Conservation (phyloP, 2,113 vertebrate genomes). For the Thamnophis sirtalis region DNA sequence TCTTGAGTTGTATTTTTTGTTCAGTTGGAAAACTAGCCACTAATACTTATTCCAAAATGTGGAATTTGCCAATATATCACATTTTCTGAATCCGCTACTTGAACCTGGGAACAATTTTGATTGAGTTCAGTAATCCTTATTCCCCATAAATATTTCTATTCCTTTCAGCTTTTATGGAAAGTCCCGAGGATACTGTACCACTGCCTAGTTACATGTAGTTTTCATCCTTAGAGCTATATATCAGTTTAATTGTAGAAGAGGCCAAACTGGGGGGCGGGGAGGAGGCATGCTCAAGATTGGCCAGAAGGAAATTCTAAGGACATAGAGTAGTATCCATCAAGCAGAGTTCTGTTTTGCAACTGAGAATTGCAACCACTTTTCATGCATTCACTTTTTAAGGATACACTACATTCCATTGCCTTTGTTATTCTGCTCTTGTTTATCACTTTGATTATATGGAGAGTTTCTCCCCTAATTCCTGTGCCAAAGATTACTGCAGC, state of each 20-base stretch:
- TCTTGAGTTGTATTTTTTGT: not conserved
- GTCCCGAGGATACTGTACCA: not conserved
- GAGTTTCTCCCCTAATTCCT: not conserved
- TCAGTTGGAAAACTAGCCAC: not conserved
- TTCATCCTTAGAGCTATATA: not conserved
- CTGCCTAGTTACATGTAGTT: not conserved
- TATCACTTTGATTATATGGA: not conserved
- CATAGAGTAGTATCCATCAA: not conserved
- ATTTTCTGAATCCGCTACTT: not conserved
- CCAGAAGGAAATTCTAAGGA: not conserved
- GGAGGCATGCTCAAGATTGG: not conserved
- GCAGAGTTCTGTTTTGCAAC: not conserved
- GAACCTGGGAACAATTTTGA: not conserved
- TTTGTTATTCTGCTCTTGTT: not conserved
- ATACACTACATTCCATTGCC: not conserved
- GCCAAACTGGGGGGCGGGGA: not conserved
- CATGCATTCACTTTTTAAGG: not conserved
- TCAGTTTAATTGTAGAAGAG: not conserved
- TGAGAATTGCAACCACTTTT: not conserved
- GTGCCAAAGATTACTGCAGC: not conserved
- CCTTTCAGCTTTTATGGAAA: not conserved
- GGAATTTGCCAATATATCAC: not conserved
- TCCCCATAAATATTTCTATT: not conserved
- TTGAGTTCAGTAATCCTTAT: not conserved
- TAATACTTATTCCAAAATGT: not conserved